Percentiles rank a stretch among this genome's conserved stretches.
These are phyloP conservation scores for Palythoa caribaeorum DNA, from an alignment of 92 coral and sea anemone genomes.

Conservation along the genomic window DNA sequence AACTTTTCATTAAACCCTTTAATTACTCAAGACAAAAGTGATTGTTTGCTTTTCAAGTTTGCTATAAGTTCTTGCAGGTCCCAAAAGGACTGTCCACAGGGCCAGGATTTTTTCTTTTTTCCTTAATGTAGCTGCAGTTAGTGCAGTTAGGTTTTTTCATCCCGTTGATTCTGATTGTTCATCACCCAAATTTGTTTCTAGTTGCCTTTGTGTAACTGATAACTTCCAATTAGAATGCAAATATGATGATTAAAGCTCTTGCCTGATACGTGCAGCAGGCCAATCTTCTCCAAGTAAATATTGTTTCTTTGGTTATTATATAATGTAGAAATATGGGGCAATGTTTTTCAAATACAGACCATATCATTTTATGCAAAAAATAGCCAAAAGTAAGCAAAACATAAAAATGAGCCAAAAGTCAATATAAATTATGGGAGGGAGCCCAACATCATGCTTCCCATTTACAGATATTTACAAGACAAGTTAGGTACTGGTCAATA, in stretches of 20 bases:
- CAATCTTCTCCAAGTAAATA: constrained; percentile 6
- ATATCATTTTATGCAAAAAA: background rate
- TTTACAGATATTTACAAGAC: constrained; percentile 52
- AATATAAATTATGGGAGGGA: constrained; percentile 26
- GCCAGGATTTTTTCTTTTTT: background rate
- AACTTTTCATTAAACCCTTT: constrained; percentile 49
- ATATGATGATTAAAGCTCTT: background rate
- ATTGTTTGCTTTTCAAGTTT: constrained; percentile 5
- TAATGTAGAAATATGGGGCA: background rate
- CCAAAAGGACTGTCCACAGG: background rate
- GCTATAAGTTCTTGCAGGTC: background rate
- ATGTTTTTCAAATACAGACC: constrained; percentile 3
- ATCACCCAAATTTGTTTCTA: constrained; percentile 10
- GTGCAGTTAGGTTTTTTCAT: background rate
- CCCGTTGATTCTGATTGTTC: background rate
- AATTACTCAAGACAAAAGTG: constrained; percentile 21
- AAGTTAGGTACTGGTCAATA: constrained; percentile 21
- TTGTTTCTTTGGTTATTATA: constrained; percentile 4
- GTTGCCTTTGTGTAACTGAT: constrained; percentile 7
- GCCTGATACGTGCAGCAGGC: constrained; percentile 4
- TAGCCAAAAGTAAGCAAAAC: constrained; percentile 1
- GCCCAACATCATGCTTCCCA: constrained; percentile 47
- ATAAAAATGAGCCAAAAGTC: constrained; percentile 7
- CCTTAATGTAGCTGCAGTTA: background rate
- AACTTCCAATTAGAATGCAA: background rate